Percentiles rank a stretch among this genome's conserved stretches.
phyloP scores from a whole-genome alignment of 2,797 vertebrate genomes.

The Nothura maculosa region DNA sequence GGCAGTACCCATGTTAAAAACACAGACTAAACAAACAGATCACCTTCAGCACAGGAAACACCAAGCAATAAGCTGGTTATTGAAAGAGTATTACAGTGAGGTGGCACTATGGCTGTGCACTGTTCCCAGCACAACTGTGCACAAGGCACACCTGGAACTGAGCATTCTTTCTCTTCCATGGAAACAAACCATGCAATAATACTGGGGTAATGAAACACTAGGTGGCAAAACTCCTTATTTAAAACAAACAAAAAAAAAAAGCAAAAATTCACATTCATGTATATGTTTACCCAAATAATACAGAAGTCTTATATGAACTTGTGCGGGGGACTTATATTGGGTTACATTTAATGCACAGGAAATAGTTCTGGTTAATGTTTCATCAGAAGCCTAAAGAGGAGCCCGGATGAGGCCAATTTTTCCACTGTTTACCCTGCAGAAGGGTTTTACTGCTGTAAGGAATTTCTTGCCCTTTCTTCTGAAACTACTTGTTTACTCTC shows the following conservation, averaged over 20 bases:
- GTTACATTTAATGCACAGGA: neutral
- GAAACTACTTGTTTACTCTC: slow-evolving; percentile 16
- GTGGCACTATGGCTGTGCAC: neutral
- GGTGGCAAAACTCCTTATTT: neutral
- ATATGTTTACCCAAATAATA: neutral
- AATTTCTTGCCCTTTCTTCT: neutral
- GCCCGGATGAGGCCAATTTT: neutral
- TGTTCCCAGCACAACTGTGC: too few species aligned
- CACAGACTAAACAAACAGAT: neutral
- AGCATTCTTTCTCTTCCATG: neutral
- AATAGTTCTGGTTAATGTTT: neutral
- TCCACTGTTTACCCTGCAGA: neutral
- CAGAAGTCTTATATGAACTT: neutral
- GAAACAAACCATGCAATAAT: neutral
- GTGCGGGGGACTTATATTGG: neutral
- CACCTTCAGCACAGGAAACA: slow-evolving; percentile 2
- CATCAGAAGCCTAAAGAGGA: neutral
- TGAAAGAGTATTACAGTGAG: neutral
- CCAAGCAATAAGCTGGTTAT: slow-evolving; percentile 1
- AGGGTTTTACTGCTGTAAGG: neutral
- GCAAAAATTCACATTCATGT: neutral
- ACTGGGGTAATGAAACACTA: neutral
- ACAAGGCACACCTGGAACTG: neutral
- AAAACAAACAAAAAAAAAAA: too few species aligned
- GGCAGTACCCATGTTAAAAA: neutral